phyloP scores from a whole-genome alignment of 92 coral and sea anemone genomes.

The Micromussa lordhowensis region DNA sequence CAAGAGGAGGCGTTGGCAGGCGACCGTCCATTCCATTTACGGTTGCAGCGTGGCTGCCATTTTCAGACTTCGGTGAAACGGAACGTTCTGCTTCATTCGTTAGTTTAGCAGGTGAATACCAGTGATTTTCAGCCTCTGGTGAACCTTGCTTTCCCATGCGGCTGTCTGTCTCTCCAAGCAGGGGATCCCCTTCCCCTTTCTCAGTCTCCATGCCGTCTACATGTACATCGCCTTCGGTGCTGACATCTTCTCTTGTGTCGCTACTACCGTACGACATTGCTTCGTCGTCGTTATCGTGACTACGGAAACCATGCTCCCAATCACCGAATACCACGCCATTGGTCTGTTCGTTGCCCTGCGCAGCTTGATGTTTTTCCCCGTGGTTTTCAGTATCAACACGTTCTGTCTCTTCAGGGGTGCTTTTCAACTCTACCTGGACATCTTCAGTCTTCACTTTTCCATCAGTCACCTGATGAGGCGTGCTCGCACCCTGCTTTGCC shows the following conservation, averaged over 20 bases:
- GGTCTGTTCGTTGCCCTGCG: neutral
- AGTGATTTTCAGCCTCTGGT: neutral
- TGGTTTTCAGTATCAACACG: neutral
- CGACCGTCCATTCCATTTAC: neutral
- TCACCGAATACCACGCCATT: slow-evolving; percentile 1
- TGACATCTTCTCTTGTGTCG: slow-evolving; percentile 32
- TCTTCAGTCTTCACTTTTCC: neutral
- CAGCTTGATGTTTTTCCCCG: neutral
- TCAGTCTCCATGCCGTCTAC: neutral
- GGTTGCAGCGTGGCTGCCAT: neutral
- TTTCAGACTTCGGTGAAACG: neutral
- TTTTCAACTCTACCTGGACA: neutral
- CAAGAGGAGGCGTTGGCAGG: neutral
- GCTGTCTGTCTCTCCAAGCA: neutral
- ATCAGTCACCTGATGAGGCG: neutral
- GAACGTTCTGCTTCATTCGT: neutral
- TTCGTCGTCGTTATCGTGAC: slow-evolving; percentile 15
- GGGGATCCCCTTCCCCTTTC: neutral
- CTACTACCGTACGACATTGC: slow-evolving; percentile 22
- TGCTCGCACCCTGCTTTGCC: slow-evolving; percentile 11
- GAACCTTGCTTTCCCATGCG: neutral
- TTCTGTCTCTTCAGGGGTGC: neutral
- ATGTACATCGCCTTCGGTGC: slow-evolving; percentile 11
- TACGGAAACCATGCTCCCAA: slow-evolving; percentile 2
- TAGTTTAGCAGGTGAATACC: neutral